Conservation (phyloP, 2,797 vertebrate species). For the Euphonia xanthogaster region DNA sequence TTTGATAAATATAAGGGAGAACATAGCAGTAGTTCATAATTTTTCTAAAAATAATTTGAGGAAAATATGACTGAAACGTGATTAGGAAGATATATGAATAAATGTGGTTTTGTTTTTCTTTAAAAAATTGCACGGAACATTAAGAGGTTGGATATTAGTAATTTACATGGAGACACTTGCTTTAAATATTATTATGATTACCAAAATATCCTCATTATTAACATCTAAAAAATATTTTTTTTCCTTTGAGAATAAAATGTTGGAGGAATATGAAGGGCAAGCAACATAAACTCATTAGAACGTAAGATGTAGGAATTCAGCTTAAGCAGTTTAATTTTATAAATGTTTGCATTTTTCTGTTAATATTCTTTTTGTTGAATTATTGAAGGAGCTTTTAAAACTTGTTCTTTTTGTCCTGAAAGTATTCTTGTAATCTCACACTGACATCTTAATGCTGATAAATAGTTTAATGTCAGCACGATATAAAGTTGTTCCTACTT, state of each 20-base stretch:
- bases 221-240: background rate
- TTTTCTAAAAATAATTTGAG: conserved; percentile 3
- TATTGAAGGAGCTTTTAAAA: conserved; percentile 22
- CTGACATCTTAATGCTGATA: conserved; percentile 45
- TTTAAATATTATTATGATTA: background rate
- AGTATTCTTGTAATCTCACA: conserved; percentile 27
- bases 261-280: background rate
- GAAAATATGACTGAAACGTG: background rate
- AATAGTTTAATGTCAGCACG: background rate
- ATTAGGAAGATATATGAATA: background rate
- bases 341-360: conserved; percentile 16
- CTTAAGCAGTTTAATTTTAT: background rate
- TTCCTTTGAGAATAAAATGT: background rate
- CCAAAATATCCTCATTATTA: background rate
- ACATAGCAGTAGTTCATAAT: background rate
- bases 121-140: background rate
- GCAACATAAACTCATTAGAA: background rate
- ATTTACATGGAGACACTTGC: background rate
- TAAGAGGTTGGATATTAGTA: background rate
- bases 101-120: background rate
- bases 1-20: conserved; percentile 3
- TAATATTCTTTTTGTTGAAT: conserved; percentile 4
- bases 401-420: conserved; percentile 3
- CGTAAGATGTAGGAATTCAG: background rate
- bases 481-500: conserved; percentile 20